Conservation (phyloP, 1,140 invertebrate genomes). For the Megalopta genalis region DNA sequence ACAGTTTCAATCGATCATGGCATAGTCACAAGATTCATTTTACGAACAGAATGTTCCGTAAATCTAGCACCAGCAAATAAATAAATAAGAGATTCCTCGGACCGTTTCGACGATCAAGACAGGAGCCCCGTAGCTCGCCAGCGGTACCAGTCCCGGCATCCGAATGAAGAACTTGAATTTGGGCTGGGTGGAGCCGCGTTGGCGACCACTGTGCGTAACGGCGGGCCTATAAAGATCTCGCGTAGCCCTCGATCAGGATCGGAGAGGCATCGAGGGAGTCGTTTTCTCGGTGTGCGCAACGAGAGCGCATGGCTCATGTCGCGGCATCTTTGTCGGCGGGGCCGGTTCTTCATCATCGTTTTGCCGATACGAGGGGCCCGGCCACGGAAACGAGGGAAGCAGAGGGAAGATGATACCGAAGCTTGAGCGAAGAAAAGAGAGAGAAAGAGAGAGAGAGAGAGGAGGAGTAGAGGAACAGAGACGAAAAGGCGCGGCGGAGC, state of each 20-base stretch:
- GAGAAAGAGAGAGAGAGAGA: background rate
- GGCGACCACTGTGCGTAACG: conserved; percentile 4
- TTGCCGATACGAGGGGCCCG: conserved; percentile 67
- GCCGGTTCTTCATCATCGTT: conserved; percentile 75
- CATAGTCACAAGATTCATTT: too few species aligned
- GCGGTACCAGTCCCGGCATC: too few species aligned
- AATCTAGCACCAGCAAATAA: too few species aligned
- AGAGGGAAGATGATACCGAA: conserved; percentile 19
- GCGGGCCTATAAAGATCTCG: conserved; percentile 67
- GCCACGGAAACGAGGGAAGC: conserved; percentile 23
- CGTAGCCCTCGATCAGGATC: conserved; percentile 52
- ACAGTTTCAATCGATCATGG: too few species aligned
- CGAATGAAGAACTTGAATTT: too few species aligned
- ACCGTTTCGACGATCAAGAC: too few species aligned
- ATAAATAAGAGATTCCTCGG: too few species aligned
- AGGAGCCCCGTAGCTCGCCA: too few species aligned
- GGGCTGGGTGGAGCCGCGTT: too few species aligned
- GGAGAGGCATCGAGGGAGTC: conserved; percentile 50
- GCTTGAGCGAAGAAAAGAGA: background rate
- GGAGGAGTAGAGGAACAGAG: background rate
- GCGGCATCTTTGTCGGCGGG: conserved; percentile 75
- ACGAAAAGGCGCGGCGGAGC: conserved; percentile 1
- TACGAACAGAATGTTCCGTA: too few species aligned
- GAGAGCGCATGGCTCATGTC: conserved; percentile 70
- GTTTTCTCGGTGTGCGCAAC: conserved; percentile 46